A percentile compares a stretch with the other conserved stretches of the same genome.
Conservation (phyloP, 2,888 invertebrate species). For the Tribolium freemani region DNA sequence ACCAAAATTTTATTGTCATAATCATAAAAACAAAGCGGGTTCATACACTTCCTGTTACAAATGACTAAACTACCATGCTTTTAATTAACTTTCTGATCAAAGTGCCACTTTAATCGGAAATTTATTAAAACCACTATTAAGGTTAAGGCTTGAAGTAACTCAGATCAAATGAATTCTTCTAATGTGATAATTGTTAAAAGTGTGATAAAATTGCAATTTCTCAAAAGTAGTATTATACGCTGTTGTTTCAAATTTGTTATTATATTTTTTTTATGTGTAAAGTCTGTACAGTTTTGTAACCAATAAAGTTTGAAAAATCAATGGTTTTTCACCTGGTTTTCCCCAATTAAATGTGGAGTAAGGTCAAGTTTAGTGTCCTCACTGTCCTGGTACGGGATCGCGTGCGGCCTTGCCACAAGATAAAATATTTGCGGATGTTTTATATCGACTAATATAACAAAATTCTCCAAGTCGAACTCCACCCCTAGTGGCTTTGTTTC, state of each 20-base stretch:
- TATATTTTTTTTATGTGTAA: constrained; percentile 39
- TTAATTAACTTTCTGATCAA: no score
- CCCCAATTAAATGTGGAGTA: constrained; percentile 41
- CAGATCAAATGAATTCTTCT: background rate
- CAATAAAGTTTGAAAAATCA: constrained; percentile 11
- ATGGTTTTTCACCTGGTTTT: background rate
- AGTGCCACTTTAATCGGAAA: no score
- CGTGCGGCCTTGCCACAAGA: constrained; percentile 59
- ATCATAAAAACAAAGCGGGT: constrained; percentile 9
- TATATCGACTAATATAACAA: constrained; percentile 40
- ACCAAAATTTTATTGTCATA: background rate
- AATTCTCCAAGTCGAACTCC: no score
- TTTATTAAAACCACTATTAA: background rate
- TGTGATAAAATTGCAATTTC: constrained; percentile 42
- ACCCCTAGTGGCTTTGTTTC: background rate
- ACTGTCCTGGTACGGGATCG: constrained; percentile 63
- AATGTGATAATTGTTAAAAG: constrained; percentile 36
- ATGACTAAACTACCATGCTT: background rate
- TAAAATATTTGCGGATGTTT: constrained; percentile 48
- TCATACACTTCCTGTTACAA: background rate
- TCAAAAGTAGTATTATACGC: constrained; percentile 29
- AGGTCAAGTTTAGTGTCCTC: constrained; percentile 62
- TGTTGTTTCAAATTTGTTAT: constrained; percentile 33
- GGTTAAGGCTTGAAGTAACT: background rate
- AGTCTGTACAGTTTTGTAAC: constrained; percentile 19